Conservation (phyloP, 2,888 invertebrate species). For the Tiliacea citrago region DNA sequence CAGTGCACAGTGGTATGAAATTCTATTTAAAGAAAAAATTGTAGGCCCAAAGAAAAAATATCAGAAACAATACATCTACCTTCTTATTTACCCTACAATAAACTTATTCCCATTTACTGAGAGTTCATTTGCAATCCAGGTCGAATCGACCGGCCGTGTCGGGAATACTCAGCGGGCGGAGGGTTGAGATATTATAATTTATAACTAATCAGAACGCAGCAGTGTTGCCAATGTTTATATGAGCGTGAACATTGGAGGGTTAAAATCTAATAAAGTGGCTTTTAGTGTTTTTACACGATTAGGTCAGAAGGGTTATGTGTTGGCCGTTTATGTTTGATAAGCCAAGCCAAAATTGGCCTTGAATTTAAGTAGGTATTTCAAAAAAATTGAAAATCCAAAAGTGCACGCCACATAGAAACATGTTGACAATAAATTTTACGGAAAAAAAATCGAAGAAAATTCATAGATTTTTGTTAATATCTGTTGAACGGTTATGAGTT, state of each 20-base stretch:
- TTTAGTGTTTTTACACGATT: slow-evolving; percentile 42
- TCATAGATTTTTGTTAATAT: too few relatives aligned
- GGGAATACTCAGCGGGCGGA: slow-evolving; percentile 67
- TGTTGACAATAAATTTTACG: too few relatives aligned
- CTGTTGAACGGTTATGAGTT: too few relatives aligned
- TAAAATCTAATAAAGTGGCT: slow-evolving; percentile 29
- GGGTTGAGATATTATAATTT: slow-evolving; percentile 76
- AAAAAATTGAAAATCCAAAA: too few relatives aligned
- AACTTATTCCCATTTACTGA: slow-evolving; percentile 51
- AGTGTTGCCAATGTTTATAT: slow-evolving; percentile 66
- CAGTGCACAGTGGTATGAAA: background rate
- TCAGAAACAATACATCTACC: slow-evolving; percentile 6
- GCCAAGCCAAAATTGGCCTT: background rate
- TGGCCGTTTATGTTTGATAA: background rate
- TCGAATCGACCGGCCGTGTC: slow-evolving; percentile 69
- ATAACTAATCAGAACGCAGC: slow-evolving; percentile 62
- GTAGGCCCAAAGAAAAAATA: slow-evolving; percentile 11
- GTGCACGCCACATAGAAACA: too few relatives aligned
- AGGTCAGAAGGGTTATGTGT: background rate
- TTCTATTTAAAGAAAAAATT: background rate
- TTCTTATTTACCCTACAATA: slow-evolving; percentile 42
- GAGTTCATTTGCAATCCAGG: slow-evolving; percentile 63
- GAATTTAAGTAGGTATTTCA: background rate
- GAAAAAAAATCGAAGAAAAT: too few relatives aligned
- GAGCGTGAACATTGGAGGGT: slow-evolving; percentile 52